Evolutionary conservation across 2,113 vertebrate species (phyloP), one percentile per base, ranked within the genome.

Genomic region (Daboia siamensis): DNA sequence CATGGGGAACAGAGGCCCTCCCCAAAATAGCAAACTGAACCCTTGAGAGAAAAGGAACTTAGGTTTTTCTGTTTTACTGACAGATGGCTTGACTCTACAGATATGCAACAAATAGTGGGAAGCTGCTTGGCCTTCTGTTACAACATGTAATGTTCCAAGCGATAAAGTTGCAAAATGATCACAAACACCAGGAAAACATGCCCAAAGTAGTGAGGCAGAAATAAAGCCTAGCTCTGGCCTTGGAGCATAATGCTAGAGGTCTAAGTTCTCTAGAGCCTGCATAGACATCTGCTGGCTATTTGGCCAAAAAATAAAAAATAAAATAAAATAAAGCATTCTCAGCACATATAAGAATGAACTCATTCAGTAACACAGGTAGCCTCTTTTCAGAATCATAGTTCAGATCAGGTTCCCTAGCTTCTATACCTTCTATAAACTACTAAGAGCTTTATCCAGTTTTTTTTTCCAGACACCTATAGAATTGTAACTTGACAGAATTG

Each of bases 1-100:
- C 54, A 3, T 64, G n/a, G 97, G 98, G 98, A 99, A 98, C 98
- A 98, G 98, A 97, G 96, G 98, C 96, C 97, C 97, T 98, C 98
- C 97, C 91, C 88, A 98, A 97, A 97, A 98, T 98, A 98, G 98
- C 97, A 90, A 97, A 97, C 95, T 88, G 15, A 96, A 96, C 98
- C 97, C 97, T 95, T 96, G 98, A 98, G 98, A 97, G 96, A 98
- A 98, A 98, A 97, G 98, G 98, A 97, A 98, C 98, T 97, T 96
- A 57, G 96, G 97, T 97, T 98, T 99, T 99, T 98, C 98, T 98
- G 98, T 98, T 98, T 98, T 97, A 96, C 97, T 97, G 98, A 98
- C 98, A 98, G 98, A 98, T 97, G 98, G 98, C 98, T 52, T 97
- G 97, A 98, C 98, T 98, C 97, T 97, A 97, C 93, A 74, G 97